phyloP scores from a whole-genome alignment of 1,140 invertebrate species.

The Caenorhabditis inopinata region DNA sequence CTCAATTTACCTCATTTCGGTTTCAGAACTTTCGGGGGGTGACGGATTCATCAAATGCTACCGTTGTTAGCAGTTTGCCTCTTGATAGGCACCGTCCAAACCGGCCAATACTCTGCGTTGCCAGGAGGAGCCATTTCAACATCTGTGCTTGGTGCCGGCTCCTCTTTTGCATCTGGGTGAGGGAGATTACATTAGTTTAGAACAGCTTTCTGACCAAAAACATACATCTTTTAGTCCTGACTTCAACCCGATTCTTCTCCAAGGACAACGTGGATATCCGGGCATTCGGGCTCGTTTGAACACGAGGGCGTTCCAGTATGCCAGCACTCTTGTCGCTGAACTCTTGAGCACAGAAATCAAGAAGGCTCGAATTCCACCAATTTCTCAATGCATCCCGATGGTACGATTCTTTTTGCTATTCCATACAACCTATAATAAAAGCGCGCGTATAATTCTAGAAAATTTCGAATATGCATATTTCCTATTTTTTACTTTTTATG shows the following conservation, averaged over 20 bases:
- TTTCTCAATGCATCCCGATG: conserved; percentile 59
- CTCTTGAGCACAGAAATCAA: conserved; percentile 57
- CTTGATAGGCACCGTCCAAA: conserved; percentile 23
- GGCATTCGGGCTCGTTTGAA: conserved; percentile 63
- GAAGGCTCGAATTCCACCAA: conserved; percentile 61
- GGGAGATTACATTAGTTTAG: background rate
- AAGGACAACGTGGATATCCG: conserved; percentile 55
- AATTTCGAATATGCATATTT: too few species aligned
- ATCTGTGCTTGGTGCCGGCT: background rate
- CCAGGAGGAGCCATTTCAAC: background rate
- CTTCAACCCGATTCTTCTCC: conserved; percentile 57
- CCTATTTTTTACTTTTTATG: too few species aligned
- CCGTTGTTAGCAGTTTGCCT: background rate
- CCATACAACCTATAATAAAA: too few species aligned
- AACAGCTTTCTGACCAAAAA: background rate
- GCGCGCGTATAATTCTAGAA: too few species aligned
- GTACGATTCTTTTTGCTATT: conserved; percentile 17
- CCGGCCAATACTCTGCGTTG: background rate
- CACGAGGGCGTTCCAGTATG: conserved; percentile 60
- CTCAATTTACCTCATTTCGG: background rate
- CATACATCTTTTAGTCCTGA: conserved; percentile 39
- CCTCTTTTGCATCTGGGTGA: conserved; percentile 18
- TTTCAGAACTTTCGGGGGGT: background rate
- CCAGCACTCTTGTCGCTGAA: conserved; percentile 52
- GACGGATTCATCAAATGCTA: background rate